Conservation (phyloP, 1,140 invertebrate genomes). For the Bicyclus anynana region DNA sequence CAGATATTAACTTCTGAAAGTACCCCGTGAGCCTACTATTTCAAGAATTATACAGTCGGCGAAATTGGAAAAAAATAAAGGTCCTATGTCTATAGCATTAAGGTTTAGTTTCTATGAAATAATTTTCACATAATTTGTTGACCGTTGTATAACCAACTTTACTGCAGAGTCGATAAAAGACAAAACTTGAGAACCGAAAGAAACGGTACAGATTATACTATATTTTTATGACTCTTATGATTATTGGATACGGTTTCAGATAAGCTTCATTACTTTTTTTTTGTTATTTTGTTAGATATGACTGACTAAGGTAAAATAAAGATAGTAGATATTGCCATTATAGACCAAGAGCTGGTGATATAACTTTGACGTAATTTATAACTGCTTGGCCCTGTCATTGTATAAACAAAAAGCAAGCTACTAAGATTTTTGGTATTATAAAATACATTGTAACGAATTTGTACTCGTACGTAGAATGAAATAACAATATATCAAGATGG, state of each 20-base stretch:
- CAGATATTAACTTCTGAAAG: conserved; percentile 48
- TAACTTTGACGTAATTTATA: too few relatives aligned
- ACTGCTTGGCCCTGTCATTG: too few relatives aligned
- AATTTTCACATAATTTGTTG: not conserved
- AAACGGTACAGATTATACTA: conserved; percentile 31
- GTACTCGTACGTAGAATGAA: too few relatives aligned
- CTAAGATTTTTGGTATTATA: too few relatives aligned
- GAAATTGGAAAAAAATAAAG: not conserved
- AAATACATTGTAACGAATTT: too few relatives aligned
- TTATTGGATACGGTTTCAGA: conserved; percentile 13
- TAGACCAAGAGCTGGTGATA: too few relatives aligned
- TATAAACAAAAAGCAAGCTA: too few relatives aligned
- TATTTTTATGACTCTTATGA: conserved; percentile 18
- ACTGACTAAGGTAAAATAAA: not conserved
- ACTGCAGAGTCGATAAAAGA: conserved; percentile 42
- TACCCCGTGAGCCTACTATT: conserved; percentile 43
- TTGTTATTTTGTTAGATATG: not conserved
- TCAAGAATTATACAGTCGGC: conserved; percentile 31
- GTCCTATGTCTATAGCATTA: not conserved
- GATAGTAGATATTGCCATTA: too few relatives aligned
- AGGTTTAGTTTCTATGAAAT: not conserved
- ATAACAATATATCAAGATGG: too few relatives aligned
- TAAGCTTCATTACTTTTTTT: not conserved
- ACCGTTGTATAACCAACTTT: conserved; percentile 35
- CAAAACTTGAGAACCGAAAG: conserved; percentile 33